A percentile compares a stretch with the other conserved stretches of the same genome.
Conservation (phyloP, 2,113 vertebrate species). For the Osmerus mordax region DNA sequence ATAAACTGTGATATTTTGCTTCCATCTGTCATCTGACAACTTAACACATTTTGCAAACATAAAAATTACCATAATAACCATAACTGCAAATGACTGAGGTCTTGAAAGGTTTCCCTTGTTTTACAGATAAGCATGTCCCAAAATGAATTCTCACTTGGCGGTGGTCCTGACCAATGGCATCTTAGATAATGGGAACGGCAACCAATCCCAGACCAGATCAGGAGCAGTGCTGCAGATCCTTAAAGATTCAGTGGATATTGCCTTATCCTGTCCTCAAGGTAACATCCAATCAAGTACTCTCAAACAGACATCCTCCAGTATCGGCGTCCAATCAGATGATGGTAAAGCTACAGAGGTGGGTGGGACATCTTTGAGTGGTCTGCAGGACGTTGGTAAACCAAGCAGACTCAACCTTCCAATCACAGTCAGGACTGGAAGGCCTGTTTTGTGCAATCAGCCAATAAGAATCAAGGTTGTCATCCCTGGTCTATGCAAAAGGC, state of each 20-base stretch:
- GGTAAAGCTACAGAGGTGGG: constrained; percentile 58
- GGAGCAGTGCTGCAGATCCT: constrained; percentile 33
- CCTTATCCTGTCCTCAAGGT: constrained; percentile 44
- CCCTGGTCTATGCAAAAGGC: constrained; percentile 53
- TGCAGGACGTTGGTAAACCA: constrained; percentile 54
- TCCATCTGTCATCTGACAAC: too few relatives aligned
- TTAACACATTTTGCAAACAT: too few relatives aligned
- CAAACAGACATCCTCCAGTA: constrained; percentile 44
- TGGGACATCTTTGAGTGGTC: constrained; percentile 51
- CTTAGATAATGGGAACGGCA: constrained; percentile 65
- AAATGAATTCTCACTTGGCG: constrained; percentile 71
- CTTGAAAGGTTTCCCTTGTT: constrained; percentile 12
- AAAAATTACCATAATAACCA: too few relatives aligned
- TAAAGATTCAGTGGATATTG: constrained; percentile 46
- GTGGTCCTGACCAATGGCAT: constrained; percentile 68
- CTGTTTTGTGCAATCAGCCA: constrained; percentile 58
- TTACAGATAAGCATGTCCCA: constrained; percentile 64
- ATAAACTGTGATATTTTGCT: too few relatives aligned
- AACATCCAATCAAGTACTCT: constrained; percentile 49
- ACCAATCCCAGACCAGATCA: constrained; percentile 51
- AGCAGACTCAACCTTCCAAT: constrained; percentile 60
- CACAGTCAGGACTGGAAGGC: constrained; percentile 59
- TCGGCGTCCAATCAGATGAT: constrained; percentile 58
- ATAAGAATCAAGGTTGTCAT: constrained; percentile 64
- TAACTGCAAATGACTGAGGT: not conserved